A percentile compares a stretch with the other conserved stretches of the same genome.
Evolutionary conservation across 30 jellyfish, hydroid and myxozoan species (phyloP).

Genomic region (Aurelia aurita): DNA sequence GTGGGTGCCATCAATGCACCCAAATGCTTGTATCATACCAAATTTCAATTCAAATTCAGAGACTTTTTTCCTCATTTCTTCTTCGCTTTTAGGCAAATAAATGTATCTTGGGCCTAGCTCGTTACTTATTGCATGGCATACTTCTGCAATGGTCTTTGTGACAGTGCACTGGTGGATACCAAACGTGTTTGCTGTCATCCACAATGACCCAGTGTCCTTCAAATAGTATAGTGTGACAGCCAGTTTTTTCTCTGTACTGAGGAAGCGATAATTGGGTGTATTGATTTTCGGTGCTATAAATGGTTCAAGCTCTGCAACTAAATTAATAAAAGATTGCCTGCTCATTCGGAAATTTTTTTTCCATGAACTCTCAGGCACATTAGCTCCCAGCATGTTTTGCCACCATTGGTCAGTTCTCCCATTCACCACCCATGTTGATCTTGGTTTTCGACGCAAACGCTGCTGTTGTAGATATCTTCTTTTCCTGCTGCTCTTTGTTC

Average conservation of each 20-base stretch:
- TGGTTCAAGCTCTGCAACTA: slow-evolving; percentile 34
- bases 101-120: slow-evolving; percentile 48
- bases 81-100: slow-evolving; percentile 35
- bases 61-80: slow-evolving; percentile 35
- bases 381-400: slow-evolving; percentile 1
- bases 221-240: slow-evolving; percentile 55
- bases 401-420: slow-evolving; percentile 48
- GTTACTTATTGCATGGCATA: slow-evolving; percentile 29
- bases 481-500: neutral
- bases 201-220: slow-evolving; percentile 72
- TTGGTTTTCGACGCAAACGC: slow-evolving; percentile 13
- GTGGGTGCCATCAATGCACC: slow-evolving; percentile 78
- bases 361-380: slow-evolving; percentile 31
- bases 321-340: slow-evolving; percentile 19
- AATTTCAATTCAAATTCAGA: slow-evolving; percentile 42
- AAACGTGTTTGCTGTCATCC: slow-evolving; percentile 70
- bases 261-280: slow-evolving; percentile 55
- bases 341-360: slow-evolving; percentile 65
- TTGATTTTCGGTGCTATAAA: slow-evolving; percentile 51
- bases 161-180: slow-evolving; percentile 76
- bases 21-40: slow-evolving; percentile 77
- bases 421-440: slow-evolving; percentile 18
- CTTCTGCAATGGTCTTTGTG: slow-evolving; percentile 13
- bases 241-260: slow-evolving; percentile 60
- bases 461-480: slow-evolving; percentile 7